A percentile compares a stretch with the other conserved stretches of the same genome.
Conservation (phyloP, 2,797 vertebrate genomes). For the Bryconaethiops microstoma region DNA sequence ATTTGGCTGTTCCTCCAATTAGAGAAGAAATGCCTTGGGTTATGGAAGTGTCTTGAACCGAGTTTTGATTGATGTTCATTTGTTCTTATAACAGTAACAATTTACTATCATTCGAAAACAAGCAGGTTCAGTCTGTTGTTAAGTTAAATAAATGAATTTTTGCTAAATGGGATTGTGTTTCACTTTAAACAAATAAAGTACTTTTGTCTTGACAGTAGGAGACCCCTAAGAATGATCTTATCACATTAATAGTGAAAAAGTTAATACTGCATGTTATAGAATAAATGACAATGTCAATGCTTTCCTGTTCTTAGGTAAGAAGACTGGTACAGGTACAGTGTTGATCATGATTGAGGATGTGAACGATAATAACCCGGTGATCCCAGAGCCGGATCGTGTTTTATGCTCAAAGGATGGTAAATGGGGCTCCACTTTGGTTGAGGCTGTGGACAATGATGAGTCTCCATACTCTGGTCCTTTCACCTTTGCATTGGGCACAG, state of each 20-base stretch:
- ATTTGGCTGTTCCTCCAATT: not conserved
- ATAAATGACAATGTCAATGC: not conserved
- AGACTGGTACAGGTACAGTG: constrained; percentile 81
- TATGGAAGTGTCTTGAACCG: not conserved
- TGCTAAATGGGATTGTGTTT: not conserved
- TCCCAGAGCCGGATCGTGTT: constrained; percentile 50
- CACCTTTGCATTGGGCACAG: constrained; percentile 63
- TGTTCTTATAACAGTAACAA: not conserved
- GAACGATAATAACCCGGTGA: constrained; percentile 78
- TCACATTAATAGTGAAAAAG: not conserved
- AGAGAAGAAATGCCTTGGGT: not conserved
- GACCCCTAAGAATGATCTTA: not conserved
- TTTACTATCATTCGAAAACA: not conserved
- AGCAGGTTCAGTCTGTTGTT: not conserved
- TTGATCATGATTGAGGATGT: constrained; percentile 75
- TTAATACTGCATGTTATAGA: not conserved
- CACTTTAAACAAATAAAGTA: not conserved
- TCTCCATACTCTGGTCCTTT: constrained; percentile 77
- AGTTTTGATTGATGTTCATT: not conserved
- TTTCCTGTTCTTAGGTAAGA: constrained; percentile 69
- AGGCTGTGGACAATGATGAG: constrained; percentile 73
- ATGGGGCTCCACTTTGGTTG: constrained; percentile 58
- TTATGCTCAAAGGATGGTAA: constrained; percentile 72
- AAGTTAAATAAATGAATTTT: not conserved
- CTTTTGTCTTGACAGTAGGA: not conserved